Conservation (phyloP, 2,797 vertebrate species). For the Myioborus miniatus region DNA sequence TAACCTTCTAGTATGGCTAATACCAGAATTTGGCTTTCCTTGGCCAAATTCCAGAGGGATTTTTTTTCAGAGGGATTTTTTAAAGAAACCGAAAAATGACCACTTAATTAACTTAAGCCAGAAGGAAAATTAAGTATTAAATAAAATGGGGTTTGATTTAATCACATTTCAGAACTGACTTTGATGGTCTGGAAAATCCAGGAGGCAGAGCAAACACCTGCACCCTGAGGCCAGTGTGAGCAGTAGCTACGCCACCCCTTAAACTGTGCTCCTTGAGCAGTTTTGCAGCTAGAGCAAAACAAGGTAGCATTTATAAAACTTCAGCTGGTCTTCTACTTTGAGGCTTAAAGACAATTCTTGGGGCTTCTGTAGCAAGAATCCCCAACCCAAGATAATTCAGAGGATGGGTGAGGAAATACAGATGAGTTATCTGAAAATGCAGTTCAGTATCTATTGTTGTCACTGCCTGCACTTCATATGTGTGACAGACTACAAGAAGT, state of each 20-base stretch:
- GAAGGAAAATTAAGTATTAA: background rate
- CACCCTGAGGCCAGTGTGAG: background rate
- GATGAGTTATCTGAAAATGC: background rate
- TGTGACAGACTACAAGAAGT: background rate
- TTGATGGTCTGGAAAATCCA: background rate
- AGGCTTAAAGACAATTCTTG: background rate
- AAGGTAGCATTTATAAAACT: background rate
- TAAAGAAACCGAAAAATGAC: background rate
- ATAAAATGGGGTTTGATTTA: background rate
- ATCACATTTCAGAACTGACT: background rate
- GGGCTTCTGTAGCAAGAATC: background rate
- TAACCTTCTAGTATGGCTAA: background rate
- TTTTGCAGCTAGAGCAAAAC: background rate
- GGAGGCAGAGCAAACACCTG: background rate
- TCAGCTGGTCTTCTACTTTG: background rate
- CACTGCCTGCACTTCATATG: background rate
- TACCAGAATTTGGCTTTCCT: background rate
- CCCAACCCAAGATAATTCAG: background rate
- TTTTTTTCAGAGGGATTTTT: background rate
- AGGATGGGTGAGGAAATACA: background rate
- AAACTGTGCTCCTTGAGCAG: background rate
- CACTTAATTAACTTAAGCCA: background rate
- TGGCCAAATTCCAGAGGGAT: background rate
- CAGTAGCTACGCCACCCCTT: background rate
- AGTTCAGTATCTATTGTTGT: background rate